A percentile compares a stretch with the other conserved stretches of the same genome.
Evolutionary conservation across 64 coral and sea anemone genomes (phyloP).

Genomic region (Porites lutea): DNA sequence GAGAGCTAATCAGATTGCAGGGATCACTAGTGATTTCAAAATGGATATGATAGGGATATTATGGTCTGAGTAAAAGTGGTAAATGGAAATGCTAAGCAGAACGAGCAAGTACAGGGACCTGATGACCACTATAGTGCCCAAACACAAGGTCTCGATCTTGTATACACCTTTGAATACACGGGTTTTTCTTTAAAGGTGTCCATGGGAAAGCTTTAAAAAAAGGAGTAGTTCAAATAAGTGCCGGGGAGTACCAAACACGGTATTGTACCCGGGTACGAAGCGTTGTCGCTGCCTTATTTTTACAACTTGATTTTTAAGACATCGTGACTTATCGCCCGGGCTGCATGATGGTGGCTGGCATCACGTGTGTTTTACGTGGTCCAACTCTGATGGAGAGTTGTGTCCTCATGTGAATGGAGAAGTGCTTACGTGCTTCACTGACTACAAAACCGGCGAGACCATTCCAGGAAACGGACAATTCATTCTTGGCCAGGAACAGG

Average conservation of each 20-base stretch:
- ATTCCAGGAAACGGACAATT: constrained; percentile 10
- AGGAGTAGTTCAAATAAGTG: too few species aligned
- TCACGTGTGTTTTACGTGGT: constrained; percentile 17
- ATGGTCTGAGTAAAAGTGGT: too few species aligned
- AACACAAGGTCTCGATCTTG: too few species aligned
- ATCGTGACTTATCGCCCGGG: neutral
- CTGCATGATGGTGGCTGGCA: constrained; percentile 9
- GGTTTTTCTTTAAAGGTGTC: too few species aligned
- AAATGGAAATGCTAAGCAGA: too few species aligned
- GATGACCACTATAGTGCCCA: neutral
- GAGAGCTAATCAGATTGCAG: too few species aligned
- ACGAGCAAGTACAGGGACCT: neutral
- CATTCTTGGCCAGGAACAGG: constrained; percentile 32
- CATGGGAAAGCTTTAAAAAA: too few species aligned
- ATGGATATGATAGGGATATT: too few species aligned
- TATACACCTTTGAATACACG: too few species aligned
- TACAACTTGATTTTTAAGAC: neutral
- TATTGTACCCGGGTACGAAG: too few species aligned
- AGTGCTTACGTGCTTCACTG: neutral
- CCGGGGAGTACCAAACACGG: too few species aligned
- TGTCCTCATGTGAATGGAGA: neutral
- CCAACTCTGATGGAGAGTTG: neutral
- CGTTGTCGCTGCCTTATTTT: neutral
- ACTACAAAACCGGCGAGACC: neutral
- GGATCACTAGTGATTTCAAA: too few species aligned